Evolutionary conservation across 2,797 vertebrate species (phyloP), one percentile per base, ranked within the genome.

Genomic region (Spea hammondii): DNA sequence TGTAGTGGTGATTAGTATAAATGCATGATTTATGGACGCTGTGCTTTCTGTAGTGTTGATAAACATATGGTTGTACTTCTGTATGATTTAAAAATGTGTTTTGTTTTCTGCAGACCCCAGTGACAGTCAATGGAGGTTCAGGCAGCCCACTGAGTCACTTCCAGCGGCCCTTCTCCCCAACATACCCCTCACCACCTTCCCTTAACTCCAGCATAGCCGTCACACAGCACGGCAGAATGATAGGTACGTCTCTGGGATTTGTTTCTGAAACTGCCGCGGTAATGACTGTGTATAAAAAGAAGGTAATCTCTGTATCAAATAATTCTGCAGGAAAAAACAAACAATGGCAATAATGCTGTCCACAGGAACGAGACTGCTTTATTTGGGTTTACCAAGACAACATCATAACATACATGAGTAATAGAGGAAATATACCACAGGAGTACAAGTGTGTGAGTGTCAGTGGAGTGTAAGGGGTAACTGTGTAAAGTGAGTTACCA

Each of bases 101-200:
- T 83, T 86, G 54, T 88, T 87, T 86, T 85, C 77, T 84, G 65
- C 88, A 97, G 95, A 94, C 93, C 89, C 95, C 95, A 88, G 89
- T 96, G 85, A 91, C 95, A 50, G 92, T 99, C 90, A 99, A 99
- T 86, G 97, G 97, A 84, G 95, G 90, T 83, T 84, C 90, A 69
- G 91, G 90, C 72, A 92, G 86, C 44, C 88, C 92, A 68, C 88
- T 93, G 89, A 93, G 90, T 85, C 89, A 92, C 85, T 93, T 94
- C 82, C 95, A 94, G 87, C 94, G 96, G 86, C 93, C 96, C 59
- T 93, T 97, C 85, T 98, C 97, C 80, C 93, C 94, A 8, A 93
- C 93, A 53, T 96, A 95, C 82, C 91, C 94, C 81, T 94, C 93
- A 55, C 93, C 96, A 44, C 83, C 91, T 73, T 94, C 94, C 0